Evolutionary conservation across 2,888 invertebrate genomes (phyloP), one percentile per base, ranked within the genome.

Genomic region (Portevinia maculata): DNA sequence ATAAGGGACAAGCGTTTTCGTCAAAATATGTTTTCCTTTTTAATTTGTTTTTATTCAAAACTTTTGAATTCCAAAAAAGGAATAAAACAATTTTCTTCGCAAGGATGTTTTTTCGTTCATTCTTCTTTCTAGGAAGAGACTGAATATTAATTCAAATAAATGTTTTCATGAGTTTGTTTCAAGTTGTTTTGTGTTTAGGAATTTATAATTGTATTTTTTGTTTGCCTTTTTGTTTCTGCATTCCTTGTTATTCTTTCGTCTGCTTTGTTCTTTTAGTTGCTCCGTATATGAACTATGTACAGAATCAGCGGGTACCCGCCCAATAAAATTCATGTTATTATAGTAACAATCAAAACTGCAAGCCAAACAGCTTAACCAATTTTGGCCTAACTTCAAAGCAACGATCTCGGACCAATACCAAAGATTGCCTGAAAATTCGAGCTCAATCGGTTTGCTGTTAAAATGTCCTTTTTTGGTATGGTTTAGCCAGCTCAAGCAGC

Each of bases 141-240:
- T 71, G 78, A 71, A 71, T 78, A 65, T 78, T 78, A 78, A 78
- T 71, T 78, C 71, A 52, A 78, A 78, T 70, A 71, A 78, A 78
- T 78, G 64, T 64, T 78, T 64, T 71, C 64, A 34, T 78, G 64
- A 65, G 64, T 71, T 78, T 64, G 57, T 52, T 64, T 28, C 28
- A 52, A 78, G 57, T 78, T 59, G 6, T 52, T 52, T 15, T 76
- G 32, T 55, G 41, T 55, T 46, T 3, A 21, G 17, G 34, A 46
- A 59, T 59, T 44, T 24, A 55, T 37, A 13, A 52, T 57, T 57
- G 37, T 73, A 15, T 5, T 13, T 50, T 50, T 52, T 17, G 41
- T 52, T n/a, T 34, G 19, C n/a, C n/a, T 19, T 44, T 44, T 11
- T 17, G 9, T 19, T 44, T 44, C 24, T 3, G 17, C 17, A 19